Percentiles rank a stretch among this genome's conserved stretches.
These are phyloP conservation scores for Martes flavigula DNA, from an alignment of 2,797 vertebrate genomes.

Conservation along the genomic window DNA sequence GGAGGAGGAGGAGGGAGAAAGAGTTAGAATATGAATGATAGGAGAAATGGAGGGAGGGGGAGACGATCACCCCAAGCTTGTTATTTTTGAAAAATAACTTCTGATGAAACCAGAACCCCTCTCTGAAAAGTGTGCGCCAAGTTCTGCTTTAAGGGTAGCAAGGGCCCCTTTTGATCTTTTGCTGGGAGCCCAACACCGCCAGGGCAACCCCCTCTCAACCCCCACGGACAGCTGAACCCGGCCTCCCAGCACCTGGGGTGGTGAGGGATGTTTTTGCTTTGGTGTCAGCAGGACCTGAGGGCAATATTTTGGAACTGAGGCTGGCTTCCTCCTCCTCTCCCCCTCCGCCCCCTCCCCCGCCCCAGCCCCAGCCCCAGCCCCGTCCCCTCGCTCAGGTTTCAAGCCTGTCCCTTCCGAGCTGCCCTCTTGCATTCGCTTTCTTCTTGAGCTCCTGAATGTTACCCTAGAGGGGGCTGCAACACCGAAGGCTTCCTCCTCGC, in stretches of 20 bases:
- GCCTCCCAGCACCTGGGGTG: not conserved
- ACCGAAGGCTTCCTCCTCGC: conserved; percentile 48
- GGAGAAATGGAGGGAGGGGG: not conserved
- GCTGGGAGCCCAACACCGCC: not conserved
- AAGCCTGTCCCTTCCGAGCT: not conserved
- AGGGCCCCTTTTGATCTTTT: conserved; percentile 6
- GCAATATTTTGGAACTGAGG: not conserved
- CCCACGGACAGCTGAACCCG: not conserved
- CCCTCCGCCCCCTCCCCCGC: not conserved
- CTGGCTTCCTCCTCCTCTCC: conserved; percentile 32
- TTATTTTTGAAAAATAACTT: conserved; percentile 49
- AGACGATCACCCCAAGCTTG: not conserved
- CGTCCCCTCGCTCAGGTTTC: conserved; percentile 14
- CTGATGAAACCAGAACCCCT: not conserved
- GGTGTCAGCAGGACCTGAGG: not conserved
- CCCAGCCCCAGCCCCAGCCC: not conserved
- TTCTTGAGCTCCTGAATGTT: conserved; percentile 37
- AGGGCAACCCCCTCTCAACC: not conserved
- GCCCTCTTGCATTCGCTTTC: conserved; percentile 33
- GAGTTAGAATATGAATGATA: not conserved
- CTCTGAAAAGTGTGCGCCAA: not conserved
- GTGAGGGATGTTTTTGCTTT: not conserved
- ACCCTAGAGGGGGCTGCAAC: conserved; percentile 71
- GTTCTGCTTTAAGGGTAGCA: not conserved
- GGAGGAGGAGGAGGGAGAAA: not conserved